Base-by-base conservation (phyloP, 1,140 invertebrate species). In the Euschistus heros region DNA sequence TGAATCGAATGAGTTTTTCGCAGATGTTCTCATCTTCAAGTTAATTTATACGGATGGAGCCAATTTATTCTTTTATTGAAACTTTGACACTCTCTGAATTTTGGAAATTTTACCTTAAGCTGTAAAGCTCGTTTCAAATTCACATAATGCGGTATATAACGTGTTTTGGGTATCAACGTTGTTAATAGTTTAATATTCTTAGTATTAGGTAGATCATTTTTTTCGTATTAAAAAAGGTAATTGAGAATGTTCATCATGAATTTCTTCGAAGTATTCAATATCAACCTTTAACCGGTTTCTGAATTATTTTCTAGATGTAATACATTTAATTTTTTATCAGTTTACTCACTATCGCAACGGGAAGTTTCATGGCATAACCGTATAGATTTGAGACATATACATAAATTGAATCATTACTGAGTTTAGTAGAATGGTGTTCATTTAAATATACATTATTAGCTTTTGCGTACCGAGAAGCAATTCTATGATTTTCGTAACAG, bases 351-450 rank as follows among this genome's bases (percentile, higher is more conserved):
- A 37, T 72, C 67, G 47, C 22, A 50, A 81, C 69, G 66, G 67
- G 69, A 67, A 76, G 69, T 18, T 70, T 74, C 77, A 81, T 79
- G 14, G 75, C 74, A 63, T 69, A 75, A 14, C 80, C 80, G 75
- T 84, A 83, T 52, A 80, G 70, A 73, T 81, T 81, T 69, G 80
- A 81, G 8, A 72, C 74, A 76, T 81, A 79, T 18, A 76, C 73
- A 72, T 81, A 80, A 22, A 73, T 69, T 20, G 80, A 59, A 72
- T 72, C 78, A 15, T 71, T 73, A 44, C 55, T 63, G 22, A 63
- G 57, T 68, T 76, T 64, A 46, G 65, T 69, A 15, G 66, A 8
- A 75, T 81, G 69, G 73, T 74, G 80, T 1, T 75, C 65, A 18
- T 61, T 17, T 68, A 79, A 72, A 70, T 75, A 78, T 47, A 69